Percentiles rank a stretch among this genome's conserved stretches.
These are phyloP conservation scores for Lytechinus pictus DNA, from an alignment of 35 echinoderm and acorn worm species.

Conservation along the genomic window DNA sequence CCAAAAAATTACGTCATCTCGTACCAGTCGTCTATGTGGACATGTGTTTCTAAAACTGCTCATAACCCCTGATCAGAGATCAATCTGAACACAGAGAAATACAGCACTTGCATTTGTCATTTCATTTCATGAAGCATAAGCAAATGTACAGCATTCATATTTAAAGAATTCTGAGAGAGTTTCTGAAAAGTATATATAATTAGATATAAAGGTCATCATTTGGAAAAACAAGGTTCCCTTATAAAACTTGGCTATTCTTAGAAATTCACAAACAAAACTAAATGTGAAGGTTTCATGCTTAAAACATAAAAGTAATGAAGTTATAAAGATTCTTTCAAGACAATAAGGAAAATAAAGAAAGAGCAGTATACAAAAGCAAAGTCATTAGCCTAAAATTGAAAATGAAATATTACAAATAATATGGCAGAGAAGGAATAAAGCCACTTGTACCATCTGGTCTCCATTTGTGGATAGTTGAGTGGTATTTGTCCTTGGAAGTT, in stretches of 20 bases:
- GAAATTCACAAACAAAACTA: neutral
- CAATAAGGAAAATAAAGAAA: neutral
- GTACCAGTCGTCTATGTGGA: too few relatives aligned
- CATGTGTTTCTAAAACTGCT: too few relatives aligned
- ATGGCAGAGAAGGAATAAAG: neutral
- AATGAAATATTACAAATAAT: neutral
- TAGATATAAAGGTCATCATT: too few relatives aligned
- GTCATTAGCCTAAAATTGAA: too few relatives aligned
- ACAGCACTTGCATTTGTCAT: too few relatives aligned
- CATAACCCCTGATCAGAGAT: too few relatives aligned
- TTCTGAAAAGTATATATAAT: too few relatives aligned
- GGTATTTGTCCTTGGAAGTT: slow-evolving; percentile 34
- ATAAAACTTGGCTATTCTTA: neutral
- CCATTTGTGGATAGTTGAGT: slow-evolving; percentile 32
- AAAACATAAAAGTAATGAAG: neutral
- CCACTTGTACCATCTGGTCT: slow-evolving; percentile 18
- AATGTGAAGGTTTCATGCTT: neutral
- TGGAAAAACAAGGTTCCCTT: neutral
- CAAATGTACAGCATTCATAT: too few relatives aligned
- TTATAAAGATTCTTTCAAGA: neutral
- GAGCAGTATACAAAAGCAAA: neutral
- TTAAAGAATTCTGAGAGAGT: too few relatives aligned
- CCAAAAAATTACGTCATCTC: too few relatives aligned
- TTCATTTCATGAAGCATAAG: too few relatives aligned
- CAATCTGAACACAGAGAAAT: too few relatives aligned